Evolutionary conservation across 1,140 invertebrate genomes (phyloP), one percentile per base, ranked within the genome.

Genomic region (Aphaenogaster floridana): DNA sequence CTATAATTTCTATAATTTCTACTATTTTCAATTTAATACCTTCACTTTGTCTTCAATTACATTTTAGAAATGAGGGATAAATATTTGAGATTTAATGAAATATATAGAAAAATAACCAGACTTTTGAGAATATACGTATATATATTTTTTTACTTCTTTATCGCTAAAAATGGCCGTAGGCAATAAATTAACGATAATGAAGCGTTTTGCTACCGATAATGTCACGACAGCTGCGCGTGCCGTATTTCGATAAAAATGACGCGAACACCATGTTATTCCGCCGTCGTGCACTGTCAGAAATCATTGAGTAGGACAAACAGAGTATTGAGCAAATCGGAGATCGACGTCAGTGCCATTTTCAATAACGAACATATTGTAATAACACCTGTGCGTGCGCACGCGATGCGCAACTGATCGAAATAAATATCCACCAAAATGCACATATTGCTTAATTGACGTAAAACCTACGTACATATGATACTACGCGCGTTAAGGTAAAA

Each of bases 311-410:
- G 7, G 69, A 84, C n/a, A 84, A 84, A 84, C 42, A 61, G 52
- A 84, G 34, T 28, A 64, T 84, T 52, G 34, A 71, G 34, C 28
- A 61, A 61, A 74, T 84, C 69, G 52, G 13, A 76, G 80, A 84
- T 84, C 80, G 45, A 76, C 42, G 54, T 76, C 69, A 48, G 21
- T 54, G n/a, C 45, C 48, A 69, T 54, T 81, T 71, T 71, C 52
- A 45, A 84, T 84, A 84, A 84, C 69, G 80, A 76, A 61, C 80
- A 36, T 76, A 84, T 84, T 84, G 80, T 84, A 13, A 36, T 39
- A 76, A 50, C 69, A 84, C 8, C 69, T 84, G 80, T 61, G 69
- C 69, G 28, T 50, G 42, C 34, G 36, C 36, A 71, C 36, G n/a
- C n/a, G 15, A 0, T 72, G 17, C 36, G 39, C 15, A 57, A 45